These are phyloP conservation scores for Agelastica alni DNA, from an alignment of 2,888 invertebrate species.

Conservation along the genomic window DNA sequence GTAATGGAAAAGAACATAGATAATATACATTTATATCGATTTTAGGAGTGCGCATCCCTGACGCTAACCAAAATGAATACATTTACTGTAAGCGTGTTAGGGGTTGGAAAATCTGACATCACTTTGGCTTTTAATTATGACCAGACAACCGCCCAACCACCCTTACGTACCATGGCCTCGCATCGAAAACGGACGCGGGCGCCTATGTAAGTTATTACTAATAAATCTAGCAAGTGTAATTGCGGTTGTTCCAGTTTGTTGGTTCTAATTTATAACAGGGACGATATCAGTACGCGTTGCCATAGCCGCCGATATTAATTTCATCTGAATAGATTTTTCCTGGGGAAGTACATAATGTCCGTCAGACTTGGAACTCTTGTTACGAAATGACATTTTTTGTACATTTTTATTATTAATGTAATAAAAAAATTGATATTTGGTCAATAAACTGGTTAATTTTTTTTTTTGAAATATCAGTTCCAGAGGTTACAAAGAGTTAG, in stretches of 20 bases:
- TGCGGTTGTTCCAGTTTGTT: constrained; percentile 48
- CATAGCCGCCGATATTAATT: constrained; percentile 12
- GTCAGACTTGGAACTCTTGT: too few relatives aligned
- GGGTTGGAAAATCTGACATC: constrained; percentile 17
- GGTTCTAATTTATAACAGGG: constrained; percentile 43
- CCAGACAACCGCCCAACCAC: constrained; percentile 28
- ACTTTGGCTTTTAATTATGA: constrained; percentile 45
- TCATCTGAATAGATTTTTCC: constrained; percentile 1
- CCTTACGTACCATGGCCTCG: constrained; percentile 15
- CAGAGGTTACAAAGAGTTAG: too few relatives aligned
- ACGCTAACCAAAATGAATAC: constrained; percentile 13
- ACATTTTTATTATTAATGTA: too few relatives aligned
- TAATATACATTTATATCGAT: too few relatives aligned
- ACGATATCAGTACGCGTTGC: constrained; percentile 32
- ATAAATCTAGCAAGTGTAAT: constrained; percentile 49
- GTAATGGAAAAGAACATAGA: too few relatives aligned
- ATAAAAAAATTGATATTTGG: too few relatives aligned
- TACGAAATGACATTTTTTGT: too few relatives aligned
- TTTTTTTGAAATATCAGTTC: too few relatives aligned
- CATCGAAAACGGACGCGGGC: constrained; percentile 28
- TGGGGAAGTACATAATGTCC: neutral
- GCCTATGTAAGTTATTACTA: constrained; percentile 48
- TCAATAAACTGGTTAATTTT: too few relatives aligned
- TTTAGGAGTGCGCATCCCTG: too few relatives aligned
- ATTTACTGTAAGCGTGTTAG: neutral